Base-by-base conservation (phyloP, 2,113 vertebrate species). In the Cricetomys ansorgei region DNA sequence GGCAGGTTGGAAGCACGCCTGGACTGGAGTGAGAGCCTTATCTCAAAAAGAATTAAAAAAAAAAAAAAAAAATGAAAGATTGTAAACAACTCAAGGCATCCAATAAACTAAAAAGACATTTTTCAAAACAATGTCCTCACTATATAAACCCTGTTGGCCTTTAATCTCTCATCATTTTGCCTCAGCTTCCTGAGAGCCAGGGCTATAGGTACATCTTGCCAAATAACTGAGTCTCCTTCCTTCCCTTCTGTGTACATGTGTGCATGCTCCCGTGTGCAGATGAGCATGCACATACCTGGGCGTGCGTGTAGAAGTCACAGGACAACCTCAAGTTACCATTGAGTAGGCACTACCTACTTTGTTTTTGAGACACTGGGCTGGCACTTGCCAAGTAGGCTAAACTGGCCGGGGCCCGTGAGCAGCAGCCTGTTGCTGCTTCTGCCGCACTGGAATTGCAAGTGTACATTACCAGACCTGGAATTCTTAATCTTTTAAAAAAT, bases 401-500 rank as follows among this genome's bases (percentile, higher is more conserved):
- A 6, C 43, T 48, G 45, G 62, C 62, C 37, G 83, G n/a, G n/a
- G 40, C 31, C 81, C 19, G 59, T 37, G 83, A 85, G 10, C 29
- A 12, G 43, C 17, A 7, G 40, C 27, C 81, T 65, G 40, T 6
- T 21, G 43, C 29, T 48, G 40, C 59, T 64, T 48, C 81, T 45
- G 8, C 15, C 34, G 43, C 2, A 0, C 59, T 21, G 43, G 8
- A 4, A 6, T 9, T 2, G 10, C n/a, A 29, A 29, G 25, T 8
- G 4, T 5, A 31, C 80, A 59, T 3, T 25, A 64, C 80, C 80
- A 45, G 80, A 84, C 4, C n/a, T n/a, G n/a, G n/a, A n/a, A n/a
- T n/a, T n/a, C n/a, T n/a, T n/a, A n/a, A n/a, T n/a, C n/a, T n/a
- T n/a, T n/a, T n/a, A n/a, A n/a, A n/a, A n/a, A n/a, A n/a, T n/a